Evolutionary conservation across 1,140 invertebrate species (phyloP), one percentile per base, ranked within the genome.

Genomic region (Ephestia elutella): DNA sequence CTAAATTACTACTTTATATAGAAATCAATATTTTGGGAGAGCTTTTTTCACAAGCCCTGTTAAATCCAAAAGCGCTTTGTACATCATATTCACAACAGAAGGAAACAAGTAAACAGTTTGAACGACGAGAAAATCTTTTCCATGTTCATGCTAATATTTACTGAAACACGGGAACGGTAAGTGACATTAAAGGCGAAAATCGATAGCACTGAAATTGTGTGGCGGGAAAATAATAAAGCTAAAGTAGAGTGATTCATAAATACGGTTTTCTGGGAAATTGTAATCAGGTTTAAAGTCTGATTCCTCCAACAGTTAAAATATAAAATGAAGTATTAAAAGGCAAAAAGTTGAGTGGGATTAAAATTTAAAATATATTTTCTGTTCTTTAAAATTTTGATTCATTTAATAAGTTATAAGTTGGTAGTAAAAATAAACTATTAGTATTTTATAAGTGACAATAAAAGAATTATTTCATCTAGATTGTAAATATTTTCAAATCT

Each of bases 51-150:
- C 21, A 25, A n/a, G n/a, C 21, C 21, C 2, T 25, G 21, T 25
- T n/a, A n/a, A 25, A 25, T 25, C 7, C 21, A 3, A 15, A 44
- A 44, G 5, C 2, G 60, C 60, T 59, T 59, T 54, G 63, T 67
- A 68, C 63, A 67, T 67, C 58, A 65, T 56, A 57, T 32, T 5
- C 30, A 7, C 25, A 38, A 9, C 59, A 49, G 51, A 38, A 67
- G 8, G 50, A 64, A 65, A 54, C 50, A 66, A 66, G 50, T 53
- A 53, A 53, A 53, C 50, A 21, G 20, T 50, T 50, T 21, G 50
- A 53, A 21, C 13, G 4, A 53, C 13, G 50, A 10, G 13, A 13
- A 53, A 53, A 53, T 53, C 38, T 44, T 44, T 44, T 44, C 13
- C n/a, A 17, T 44, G 38, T 44, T 15, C 38, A 44, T 44, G 38